Conservation (phyloP, 2,113 vertebrate species). For the Eidolon helvum region DNA sequence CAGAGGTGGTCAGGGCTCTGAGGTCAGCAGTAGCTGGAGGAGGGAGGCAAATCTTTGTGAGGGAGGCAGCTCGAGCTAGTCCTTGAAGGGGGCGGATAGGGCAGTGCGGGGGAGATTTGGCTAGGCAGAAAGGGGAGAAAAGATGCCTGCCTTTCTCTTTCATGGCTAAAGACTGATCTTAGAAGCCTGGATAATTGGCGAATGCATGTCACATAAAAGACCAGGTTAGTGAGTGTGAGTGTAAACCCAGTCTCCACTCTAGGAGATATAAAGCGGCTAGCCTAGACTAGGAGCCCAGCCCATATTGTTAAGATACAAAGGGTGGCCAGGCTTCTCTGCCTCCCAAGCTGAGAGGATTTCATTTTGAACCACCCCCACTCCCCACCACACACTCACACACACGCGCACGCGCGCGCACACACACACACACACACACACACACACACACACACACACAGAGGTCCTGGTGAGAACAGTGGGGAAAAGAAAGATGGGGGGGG, state of each 20-base stretch:
- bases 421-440: neutral
- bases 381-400: neutral
- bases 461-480: neutral
- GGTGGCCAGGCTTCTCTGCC: constrained; percentile 30
- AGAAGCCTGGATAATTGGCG: constrained; percentile 48
- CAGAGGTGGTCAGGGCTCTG: neutral
- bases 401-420: neutral
- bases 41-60: constrained; percentile 56
- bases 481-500: neutral
- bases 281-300: neutral
- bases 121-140: constrained; percentile 50
- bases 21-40: constrained; percentile 51
- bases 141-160: constrained; percentile 53
- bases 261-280: constrained; percentile 19
- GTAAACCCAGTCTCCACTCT: neutral
- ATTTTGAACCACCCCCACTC: neutral
- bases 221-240: constrained; percentile 46
- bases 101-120: neutral
- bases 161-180: constrained; percentile 52
- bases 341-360: constrained; percentile 60
- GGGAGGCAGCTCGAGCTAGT: constrained; percentile 8
- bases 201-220: constrained; percentile 64
- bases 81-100: constrained; percentile 45
- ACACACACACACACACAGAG: neutral
- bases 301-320: constrained; percentile 52